Conservation (phyloP, 2,797 vertebrate species). For the Betta splendens region DNA sequence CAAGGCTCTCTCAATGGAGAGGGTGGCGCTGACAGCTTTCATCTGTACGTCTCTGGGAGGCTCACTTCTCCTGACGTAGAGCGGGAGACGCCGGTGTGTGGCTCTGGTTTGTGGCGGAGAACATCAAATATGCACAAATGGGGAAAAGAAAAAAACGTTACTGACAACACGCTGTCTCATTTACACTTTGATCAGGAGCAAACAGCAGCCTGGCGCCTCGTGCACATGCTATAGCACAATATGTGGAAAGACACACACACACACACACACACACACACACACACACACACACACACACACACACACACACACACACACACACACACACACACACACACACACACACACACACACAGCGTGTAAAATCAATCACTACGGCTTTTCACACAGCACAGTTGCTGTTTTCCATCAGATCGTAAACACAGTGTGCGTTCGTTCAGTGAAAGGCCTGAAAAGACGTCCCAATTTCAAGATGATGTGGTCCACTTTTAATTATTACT, state of each 20-base stretch:
- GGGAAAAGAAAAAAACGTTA: conserved; percentile 17
- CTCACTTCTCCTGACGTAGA: conserved; percentile 46
- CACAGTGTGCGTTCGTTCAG: neutral
- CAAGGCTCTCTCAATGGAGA: conserved; percentile 41
- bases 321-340: neutral
- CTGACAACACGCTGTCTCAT: conserved; percentile 41
- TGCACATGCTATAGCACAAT: conserved; percentile 19
- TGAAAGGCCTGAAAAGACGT: neutral
- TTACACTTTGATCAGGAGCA: conserved; percentile 55
- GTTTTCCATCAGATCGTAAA: conserved; percentile 3
- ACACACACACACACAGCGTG: neutral
- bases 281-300: neutral
- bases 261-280: neutral
- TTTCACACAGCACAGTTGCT: neutral
- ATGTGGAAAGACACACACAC: neutral
- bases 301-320: neutral
- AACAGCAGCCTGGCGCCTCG: conserved; percentile 34
- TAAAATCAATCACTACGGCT: neutral
- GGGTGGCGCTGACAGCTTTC: conserved; percentile 56
- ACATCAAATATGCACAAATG: conserved; percentile 62
- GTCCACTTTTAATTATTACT: neutral
- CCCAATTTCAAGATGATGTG: neutral
- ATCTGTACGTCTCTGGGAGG: conserved; percentile 59
- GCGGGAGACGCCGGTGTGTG: conserved; percentile 43
- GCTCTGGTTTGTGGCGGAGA: conserved; percentile 40